phyloP scores from a whole-genome alignment of 2,113 vertebrate species.

The Notechis scutatus region DNA sequence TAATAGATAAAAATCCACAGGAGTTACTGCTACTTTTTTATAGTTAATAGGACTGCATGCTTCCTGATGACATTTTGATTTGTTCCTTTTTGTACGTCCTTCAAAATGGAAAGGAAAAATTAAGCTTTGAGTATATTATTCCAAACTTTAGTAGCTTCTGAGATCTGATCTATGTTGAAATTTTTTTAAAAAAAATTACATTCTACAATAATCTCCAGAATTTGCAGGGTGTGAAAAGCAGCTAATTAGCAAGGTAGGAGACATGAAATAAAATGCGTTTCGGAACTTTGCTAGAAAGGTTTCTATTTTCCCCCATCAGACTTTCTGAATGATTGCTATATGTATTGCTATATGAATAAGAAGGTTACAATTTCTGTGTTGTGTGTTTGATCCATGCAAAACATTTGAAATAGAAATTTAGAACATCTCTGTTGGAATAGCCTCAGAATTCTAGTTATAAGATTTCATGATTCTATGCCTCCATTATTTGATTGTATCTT shows the following conservation, averaged over 20 bases:
- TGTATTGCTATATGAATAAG: background rate
- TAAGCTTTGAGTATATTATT: conserved; percentile 38
- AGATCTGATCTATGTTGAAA: conserved; percentile 26
- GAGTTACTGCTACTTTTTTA: conserved; percentile 58
- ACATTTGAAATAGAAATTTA: conserved; percentile 31
- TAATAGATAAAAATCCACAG: conserved; percentile 68
- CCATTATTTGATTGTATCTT: conserved; percentile 20
- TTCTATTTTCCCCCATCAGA: conserved; percentile 36
- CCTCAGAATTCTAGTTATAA: conserved; percentile 5
- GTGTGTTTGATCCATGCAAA: conserved; percentile 2
- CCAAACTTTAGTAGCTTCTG: conserved; percentile 37
- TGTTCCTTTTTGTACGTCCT: conserved; percentile 61
- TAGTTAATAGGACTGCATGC: conserved; percentile 53
- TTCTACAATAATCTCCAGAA: conserved; percentile 46
- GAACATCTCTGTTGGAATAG: conserved; percentile 29
- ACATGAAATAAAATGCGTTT: conserved; percentile 22
- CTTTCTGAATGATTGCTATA: conserved; percentile 30
- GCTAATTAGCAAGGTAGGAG: conserved; percentile 25
- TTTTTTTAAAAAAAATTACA: background rate
- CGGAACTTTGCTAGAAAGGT: conserved; percentile 40
- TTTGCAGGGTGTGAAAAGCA: conserved; percentile 32
- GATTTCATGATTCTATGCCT: conserved; percentile 27
- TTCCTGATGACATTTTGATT: conserved; percentile 61
- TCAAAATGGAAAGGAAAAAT: conserved; percentile 42
- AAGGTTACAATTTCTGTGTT: background rate